Evolutionary conservation across 92 coral and sea anemone genomes (phyloP).

Genomic region (Epizoanthus ramosus): DNA sequence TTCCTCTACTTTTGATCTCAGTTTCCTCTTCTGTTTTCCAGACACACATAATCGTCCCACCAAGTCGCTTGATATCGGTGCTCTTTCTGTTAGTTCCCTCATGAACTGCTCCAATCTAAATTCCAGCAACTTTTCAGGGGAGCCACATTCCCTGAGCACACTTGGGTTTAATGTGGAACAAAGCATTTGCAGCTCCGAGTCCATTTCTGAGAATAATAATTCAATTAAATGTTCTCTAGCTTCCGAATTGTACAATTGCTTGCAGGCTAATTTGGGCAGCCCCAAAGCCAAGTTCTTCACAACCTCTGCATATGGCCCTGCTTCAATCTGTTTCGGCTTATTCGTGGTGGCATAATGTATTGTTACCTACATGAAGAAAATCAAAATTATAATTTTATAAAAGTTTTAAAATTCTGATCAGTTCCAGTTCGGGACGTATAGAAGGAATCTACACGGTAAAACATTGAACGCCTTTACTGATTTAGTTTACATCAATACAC

Average conservation of each 20-base stretch:
- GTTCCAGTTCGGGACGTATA: constrained; percentile 6
- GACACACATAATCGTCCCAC: constrained; percentile 6
- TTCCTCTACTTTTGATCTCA: constrained; percentile 1
- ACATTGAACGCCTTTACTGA: neutral
- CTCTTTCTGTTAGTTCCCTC: constrained; percentile 4
- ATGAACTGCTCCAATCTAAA: constrained; percentile 4
- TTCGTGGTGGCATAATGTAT: constrained; percentile 15
- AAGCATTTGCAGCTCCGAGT: constrained; percentile 4
- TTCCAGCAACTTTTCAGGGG: constrained; percentile 7
- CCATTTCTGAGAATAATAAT: constrained; percentile 1
- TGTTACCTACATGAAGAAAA: neutral
- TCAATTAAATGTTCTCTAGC: constrained; percentile 10
- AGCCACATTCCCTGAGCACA: constrained; percentile 1
- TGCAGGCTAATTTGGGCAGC: constrained; percentile 4
- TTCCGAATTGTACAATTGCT: constrained; percentile 4
- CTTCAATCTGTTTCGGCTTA: neutral
- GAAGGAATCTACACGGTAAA: neutral
- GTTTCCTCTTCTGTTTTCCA: neutral
- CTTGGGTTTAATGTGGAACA: neutral
- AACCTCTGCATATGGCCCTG: constrained; percentile 6
- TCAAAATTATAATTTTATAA: constrained; percentile 1
- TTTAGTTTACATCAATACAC: neutral
- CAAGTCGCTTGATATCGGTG: constrained; percentile 16
- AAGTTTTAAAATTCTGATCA: neutral
- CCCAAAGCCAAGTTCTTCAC: constrained; percentile 12